Percentiles rank a stretch among this genome's conserved stretches.
Evolutionary conservation across 35 echinoderm and acorn worm genomes (phyloP).

Genomic region (Ophiothrix spiculata): DNA sequence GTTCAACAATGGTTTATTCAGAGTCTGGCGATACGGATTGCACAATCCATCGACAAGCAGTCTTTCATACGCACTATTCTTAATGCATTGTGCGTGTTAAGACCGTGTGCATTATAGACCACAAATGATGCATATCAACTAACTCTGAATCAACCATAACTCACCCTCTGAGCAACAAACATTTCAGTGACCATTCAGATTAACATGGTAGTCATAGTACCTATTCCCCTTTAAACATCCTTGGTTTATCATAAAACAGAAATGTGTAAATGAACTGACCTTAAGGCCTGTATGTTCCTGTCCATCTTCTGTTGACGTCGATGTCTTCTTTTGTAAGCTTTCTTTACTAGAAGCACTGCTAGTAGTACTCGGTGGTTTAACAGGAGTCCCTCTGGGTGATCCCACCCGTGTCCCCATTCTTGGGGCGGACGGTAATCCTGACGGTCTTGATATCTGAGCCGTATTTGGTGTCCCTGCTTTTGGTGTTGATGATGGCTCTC

Average conservation of each 20-base stretch:
- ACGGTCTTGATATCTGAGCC: slow-evolving; percentile 52
- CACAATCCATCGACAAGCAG: too few relatives aligned
- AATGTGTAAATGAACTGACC: slow-evolving; percentile 4
- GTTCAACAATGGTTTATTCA: too few relatives aligned
- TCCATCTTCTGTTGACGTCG: slow-evolving; percentile 27
- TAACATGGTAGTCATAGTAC: neutral
- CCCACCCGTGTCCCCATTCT: slow-evolving; percentile 87
- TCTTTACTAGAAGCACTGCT: slow-evolving; percentile 27
- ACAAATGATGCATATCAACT: neutral
- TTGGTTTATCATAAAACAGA: neutral
- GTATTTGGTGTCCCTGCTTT: slow-evolving; percentile 48
- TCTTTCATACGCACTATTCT: too few relatives aligned
- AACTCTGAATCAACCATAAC: too few relatives aligned
- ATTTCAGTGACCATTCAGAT: neutral
- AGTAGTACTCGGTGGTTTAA: slow-evolving; percentile 49
- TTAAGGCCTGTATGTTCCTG: slow-evolving; percentile 66
- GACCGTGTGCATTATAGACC: neutral
- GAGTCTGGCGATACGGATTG: too few relatives aligned
- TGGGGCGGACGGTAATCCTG: slow-evolving; percentile 66
- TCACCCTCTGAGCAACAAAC: neutral
- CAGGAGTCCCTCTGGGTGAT: slow-evolving; percentile 63
- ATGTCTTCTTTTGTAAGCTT: slow-evolving; percentile 44
- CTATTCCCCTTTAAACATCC: neutral
- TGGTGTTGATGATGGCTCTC: slow-evolving; percentile 48
- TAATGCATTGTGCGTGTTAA: too few relatives aligned